These are phyloP conservation scores for Styela plicata DNA, from an alignment of 23 tunicate species.

Conservation along the genomic window DNA sequence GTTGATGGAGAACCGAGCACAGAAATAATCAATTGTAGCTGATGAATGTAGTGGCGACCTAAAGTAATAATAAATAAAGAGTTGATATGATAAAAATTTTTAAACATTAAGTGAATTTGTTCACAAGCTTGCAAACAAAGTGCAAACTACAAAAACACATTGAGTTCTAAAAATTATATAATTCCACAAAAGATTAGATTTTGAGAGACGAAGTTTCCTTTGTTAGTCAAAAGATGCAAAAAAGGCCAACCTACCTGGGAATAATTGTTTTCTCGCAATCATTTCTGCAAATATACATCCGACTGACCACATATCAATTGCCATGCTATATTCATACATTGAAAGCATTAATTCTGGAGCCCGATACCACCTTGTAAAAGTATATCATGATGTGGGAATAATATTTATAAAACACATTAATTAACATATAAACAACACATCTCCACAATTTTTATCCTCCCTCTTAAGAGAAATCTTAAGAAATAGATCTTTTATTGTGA, in stretches of 20 bases:
- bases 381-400: background rate
- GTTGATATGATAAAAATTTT: background rate
- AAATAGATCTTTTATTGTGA: too few species aligned
- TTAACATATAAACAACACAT: too few species aligned
- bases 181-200: too few species aligned
- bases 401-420: background rate
- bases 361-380: slow-evolving; percentile 80
- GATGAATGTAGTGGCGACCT: slow-evolving; percentile 87
- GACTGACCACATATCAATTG: slow-evolving; percentile 97
- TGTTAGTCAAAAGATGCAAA: too few species aligned
- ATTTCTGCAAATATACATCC: slow-evolving; percentile 97
- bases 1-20: slow-evolving; percentile 80
- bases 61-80: too few species aligned
- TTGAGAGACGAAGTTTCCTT: too few species aligned
- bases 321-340: slow-evolving; percentile 72
- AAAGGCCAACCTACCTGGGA: slow-evolving; percentile 72
- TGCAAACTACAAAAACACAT: background rate
- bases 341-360: slow-evolving; percentile 98
- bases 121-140: background rate
- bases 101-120: background rate
- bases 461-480: too few species aligned
- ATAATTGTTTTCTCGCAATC: slow-evolving; percentile 89
- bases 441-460: too few species aligned
- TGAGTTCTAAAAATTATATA: background rate
- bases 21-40: slow-evolving; percentile 78